Percentiles rank a stretch among this genome's conserved stretches.
These are phyloP conservation scores for Indicator maculatus DNA, from an alignment of 2,113 vertebrate genomes.

Conservation along the genomic window DNA sequence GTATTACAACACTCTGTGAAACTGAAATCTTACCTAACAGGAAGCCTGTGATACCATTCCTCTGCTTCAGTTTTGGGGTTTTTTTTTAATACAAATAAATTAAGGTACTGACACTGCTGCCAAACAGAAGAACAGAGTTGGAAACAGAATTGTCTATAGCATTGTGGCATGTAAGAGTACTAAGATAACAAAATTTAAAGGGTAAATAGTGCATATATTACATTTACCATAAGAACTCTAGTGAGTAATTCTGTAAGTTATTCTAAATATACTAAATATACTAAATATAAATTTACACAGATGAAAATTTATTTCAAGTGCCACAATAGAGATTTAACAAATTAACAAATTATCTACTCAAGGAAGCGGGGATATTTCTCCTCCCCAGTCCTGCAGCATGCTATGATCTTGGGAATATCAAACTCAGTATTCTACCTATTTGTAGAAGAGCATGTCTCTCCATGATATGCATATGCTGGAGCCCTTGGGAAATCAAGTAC, in stretches of 20 bases:
- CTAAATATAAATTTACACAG: too few relatives aligned
- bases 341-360: neutral
- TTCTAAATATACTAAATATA: neutral
- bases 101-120: neutral
- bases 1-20: neutral
- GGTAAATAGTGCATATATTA: neutral
- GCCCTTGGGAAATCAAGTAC: neutral
- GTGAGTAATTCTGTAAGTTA: neutral
- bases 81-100: neutral
- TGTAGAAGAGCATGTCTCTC: neutral
- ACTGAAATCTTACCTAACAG: neutral
- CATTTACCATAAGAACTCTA: neutral
- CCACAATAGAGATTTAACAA: neutral
- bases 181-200: neutral
- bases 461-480: neutral
- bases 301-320: neutral
- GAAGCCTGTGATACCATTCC: fast-evolving
- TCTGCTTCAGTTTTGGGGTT: neutral
- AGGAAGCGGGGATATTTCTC: neutral
- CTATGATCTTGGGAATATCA: neutral
- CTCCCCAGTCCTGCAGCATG: neutral
- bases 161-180: neutral
- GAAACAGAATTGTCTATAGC: neutral
- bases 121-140: neutral
- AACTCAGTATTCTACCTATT: neutral